Evolutionary conservation across 2,888 invertebrate genomes (phyloP), one percentile per base, ranked within the genome.

Genomic region (Mongoloraphidia duomilia): DNA sequence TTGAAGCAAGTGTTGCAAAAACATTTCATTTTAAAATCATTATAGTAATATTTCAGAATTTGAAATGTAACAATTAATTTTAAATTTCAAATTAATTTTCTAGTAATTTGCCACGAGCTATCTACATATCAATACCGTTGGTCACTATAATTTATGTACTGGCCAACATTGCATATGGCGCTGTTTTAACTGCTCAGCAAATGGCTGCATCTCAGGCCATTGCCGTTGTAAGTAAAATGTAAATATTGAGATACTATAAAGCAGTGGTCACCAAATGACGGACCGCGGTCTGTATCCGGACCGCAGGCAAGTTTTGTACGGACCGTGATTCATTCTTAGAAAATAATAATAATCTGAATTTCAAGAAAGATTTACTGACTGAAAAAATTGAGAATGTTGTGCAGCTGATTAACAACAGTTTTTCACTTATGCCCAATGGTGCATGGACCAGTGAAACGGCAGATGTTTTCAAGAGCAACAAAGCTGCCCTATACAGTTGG

Each of bases 161-260:
- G 54, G 90, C 92, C 1, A 94, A 94, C 66, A 72, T 91, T 56
- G 82, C 93, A 0, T 94, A 94, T 66, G 74, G 94, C 61, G 84
- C 90, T 3, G 92, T 93, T 10, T 69, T 94, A 40, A 82, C 86
- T 1, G 85, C 88, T 0, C 69, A 76, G 39, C 89, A 87, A 57
- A 88, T 96, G 71, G 69, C 85, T 49, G 78, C 84, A 1, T 93
- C 96, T 0, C 83, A 91, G 65, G 96, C 97, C 12, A 95, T 97
- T 56, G 97, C 96, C 59, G 93, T 97, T 65, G 93, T 93, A 66
- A 74, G 80, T 73, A 56, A 59, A 47, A 12, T 14, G 45, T 4
- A 39, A 17, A n/a, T 45, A 35, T n/a, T 41, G 9, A 35, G 10
- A 13, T 43, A 41, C 8, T 36, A 26, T 47, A 13, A 33, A 17